Percentiles rank a stretch among this genome's conserved stretches.
phyloP scores from a whole-genome alignment of 2,888 invertebrate species.

The Toxonevra muliebris region DNA sequence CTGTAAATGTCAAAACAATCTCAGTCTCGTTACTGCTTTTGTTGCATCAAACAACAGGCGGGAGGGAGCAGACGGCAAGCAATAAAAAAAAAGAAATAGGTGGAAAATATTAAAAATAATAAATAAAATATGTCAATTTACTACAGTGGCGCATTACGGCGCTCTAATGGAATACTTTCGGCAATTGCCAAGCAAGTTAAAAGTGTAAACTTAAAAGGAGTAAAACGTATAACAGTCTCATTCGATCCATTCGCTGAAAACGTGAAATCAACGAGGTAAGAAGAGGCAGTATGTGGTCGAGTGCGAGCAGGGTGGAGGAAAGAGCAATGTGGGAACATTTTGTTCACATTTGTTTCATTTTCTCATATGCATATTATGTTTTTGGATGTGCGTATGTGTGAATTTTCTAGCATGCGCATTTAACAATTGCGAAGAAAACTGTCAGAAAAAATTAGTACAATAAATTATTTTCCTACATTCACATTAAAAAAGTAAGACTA shows the following conservation, averaged over 20 bases:
- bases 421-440: constrained; percentile 37
- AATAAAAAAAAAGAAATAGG: neutral
- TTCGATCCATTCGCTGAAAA: constrained; percentile 87
- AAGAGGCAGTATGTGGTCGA: constrained; percentile 24
- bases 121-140: constrained; percentile 75
- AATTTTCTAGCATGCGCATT: constrained; percentile 50
- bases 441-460: constrained; percentile 41
- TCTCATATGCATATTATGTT: neutral
- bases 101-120: constrained; percentile 15
- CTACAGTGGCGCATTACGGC: constrained; percentile 73
- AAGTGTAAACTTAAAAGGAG: constrained; percentile 79
- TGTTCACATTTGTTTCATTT: neutral
- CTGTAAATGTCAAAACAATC: constrained; percentile 19
- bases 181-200: constrained; percentile 79
- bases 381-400: neutral
- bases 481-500: constrained; percentile 26
- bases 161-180: constrained; percentile 75
- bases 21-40: too few relatives aligned
- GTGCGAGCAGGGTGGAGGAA: constrained; percentile 12
- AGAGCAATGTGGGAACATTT: too few relatives aligned
- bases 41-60: neutral
- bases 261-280: constrained; percentile 70
- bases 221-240: constrained; percentile 78
- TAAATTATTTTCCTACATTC: constrained; percentile 9
- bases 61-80: too few relatives aligned